Evolutionary conservation across 2,797 vertebrate genomes (phyloP).

Genomic region (Rhinichthys osculus): DNA sequence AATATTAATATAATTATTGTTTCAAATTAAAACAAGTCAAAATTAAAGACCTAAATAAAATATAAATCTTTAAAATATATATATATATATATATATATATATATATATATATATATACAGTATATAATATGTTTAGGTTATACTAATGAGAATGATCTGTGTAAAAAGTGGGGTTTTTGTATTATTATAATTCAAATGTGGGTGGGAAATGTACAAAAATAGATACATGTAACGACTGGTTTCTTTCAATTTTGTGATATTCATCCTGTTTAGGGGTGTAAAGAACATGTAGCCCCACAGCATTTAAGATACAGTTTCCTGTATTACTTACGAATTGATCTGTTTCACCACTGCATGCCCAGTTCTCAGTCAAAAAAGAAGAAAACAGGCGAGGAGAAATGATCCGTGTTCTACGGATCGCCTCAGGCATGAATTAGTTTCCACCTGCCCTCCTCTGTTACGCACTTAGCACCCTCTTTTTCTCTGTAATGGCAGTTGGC

Average conservation of each 20-base stretch:
- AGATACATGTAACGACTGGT: background rate
- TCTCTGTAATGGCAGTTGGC: constrained; percentile 64
- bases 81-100: no score
- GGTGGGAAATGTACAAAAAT: background rate
- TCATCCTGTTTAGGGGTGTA: background rate
- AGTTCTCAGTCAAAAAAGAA: constrained; percentile 50
- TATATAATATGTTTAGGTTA: background rate
- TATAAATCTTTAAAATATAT: no score
- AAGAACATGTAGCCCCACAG: constrained; percentile 15
- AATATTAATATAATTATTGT: background rate
- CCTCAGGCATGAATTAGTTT: constrained; percentile 67
- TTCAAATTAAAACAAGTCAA: no score
- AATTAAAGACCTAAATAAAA: background rate
- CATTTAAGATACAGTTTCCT: constrained; percentile 23
- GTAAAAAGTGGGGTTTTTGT: background rate
- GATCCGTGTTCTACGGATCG: constrained; percentile 60
- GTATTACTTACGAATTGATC: constrained; percentile 54
- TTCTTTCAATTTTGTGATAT: background rate
- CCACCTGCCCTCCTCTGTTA: constrained; percentile 65
- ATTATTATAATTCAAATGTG: background rate
- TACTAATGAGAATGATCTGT: background rate
- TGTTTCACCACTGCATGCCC: constrained; percentile 46
- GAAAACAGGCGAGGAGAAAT: constrained; percentile 59
- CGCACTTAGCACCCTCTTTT: constrained; percentile 64
- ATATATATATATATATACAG: no score